Percentiles rank a stretch among this genome's conserved stretches.
Evolutionary conservation across 2,113 vertebrate species (phyloP).

Genomic region (Dipodomys ordii): DNA sequence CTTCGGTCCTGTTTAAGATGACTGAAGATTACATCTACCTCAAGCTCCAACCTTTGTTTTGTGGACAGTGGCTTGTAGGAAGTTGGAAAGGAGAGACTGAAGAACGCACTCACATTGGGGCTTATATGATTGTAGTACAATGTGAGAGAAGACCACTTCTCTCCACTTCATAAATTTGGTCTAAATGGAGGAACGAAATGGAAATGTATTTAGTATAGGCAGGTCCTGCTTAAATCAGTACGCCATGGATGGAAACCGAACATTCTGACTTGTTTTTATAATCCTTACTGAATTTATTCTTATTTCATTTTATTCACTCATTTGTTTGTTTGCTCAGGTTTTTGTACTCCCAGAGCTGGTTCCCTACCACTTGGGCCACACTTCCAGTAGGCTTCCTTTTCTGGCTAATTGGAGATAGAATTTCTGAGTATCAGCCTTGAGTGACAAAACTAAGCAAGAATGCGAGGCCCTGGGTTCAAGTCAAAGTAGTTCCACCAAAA

Average conservation of each 20-base stretch:
- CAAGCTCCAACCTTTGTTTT: not conserved
- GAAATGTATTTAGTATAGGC: not conserved
- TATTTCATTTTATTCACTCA: too few species aligned
- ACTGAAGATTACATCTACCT: not conserved
- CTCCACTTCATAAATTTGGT: not conserved
- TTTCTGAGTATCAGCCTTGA: too few species aligned
- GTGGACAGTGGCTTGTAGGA: not conserved
- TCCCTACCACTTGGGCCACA: too few species aligned
- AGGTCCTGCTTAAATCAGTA: not conserved
- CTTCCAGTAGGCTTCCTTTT: too few species aligned
- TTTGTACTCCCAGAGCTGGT: not conserved
- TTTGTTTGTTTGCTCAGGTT: too few species aligned
- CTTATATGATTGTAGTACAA: not conserved
- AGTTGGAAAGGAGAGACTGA: not conserved
- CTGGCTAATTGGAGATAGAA: too few species aligned
- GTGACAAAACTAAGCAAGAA: too few species aligned
- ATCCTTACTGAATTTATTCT: too few species aligned
- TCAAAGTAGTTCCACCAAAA: too few species aligned
- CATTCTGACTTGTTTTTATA: not conserved
- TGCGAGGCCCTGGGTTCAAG: too few species aligned
- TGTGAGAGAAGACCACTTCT: not conserved
- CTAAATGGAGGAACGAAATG: not conserved
- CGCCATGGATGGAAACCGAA: not conserved
- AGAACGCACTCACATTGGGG: not conserved
- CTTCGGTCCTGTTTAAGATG: not conserved